phyloP scores from a whole-genome alignment of 2,888 invertebrate species.

The Acholoe squamosa region DNA sequence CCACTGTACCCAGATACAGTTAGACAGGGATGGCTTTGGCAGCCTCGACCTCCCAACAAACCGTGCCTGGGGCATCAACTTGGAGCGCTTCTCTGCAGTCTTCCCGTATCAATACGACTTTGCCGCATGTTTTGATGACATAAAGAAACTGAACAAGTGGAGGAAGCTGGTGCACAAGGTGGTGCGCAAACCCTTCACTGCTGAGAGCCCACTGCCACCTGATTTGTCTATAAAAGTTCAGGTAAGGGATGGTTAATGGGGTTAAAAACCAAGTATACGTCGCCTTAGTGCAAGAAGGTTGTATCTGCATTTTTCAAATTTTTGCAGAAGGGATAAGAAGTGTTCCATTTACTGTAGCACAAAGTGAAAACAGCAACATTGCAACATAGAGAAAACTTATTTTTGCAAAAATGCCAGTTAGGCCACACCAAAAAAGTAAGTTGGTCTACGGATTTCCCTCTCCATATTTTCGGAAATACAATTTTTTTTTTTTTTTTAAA shows the following conservation, averaged over 20 bases:
- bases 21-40: conserved; percentile 69
- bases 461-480: too few relatives aligned
- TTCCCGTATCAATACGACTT: conserved; percentile 84
- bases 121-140: conserved; percentile 82
- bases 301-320: too few relatives aligned
- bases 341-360: too few relatives aligned
- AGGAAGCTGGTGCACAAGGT: conserved; percentile 91
- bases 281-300: too few relatives aligned
- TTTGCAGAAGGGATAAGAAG: too few relatives aligned
- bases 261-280: not conserved
- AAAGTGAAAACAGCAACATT: not conserved
- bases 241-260: conserved; percentile 74
- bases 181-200: conserved; percentile 87
- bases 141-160: conserved; percentile 94
- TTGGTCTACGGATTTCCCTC: too few relatives aligned
- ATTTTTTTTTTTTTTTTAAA: too few relatives aligned
- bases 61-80: conserved; percentile 78
- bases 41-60: conserved; percentile 75
- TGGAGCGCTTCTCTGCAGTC: conserved; percentile 64
- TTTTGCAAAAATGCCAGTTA: too few relatives aligned
- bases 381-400: not conserved
- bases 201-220: conserved; percentile 90
- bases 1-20: conserved; percentile 69
- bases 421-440: too few relatives aligned
- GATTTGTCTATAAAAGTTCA: conserved; percentile 94